A percentile compares a stretch with the other conserved stretches of the same genome.
phyloP scores from a whole-genome alignment of 2,888 invertebrate species.

The Petrolisthes cinctipes region DNA sequence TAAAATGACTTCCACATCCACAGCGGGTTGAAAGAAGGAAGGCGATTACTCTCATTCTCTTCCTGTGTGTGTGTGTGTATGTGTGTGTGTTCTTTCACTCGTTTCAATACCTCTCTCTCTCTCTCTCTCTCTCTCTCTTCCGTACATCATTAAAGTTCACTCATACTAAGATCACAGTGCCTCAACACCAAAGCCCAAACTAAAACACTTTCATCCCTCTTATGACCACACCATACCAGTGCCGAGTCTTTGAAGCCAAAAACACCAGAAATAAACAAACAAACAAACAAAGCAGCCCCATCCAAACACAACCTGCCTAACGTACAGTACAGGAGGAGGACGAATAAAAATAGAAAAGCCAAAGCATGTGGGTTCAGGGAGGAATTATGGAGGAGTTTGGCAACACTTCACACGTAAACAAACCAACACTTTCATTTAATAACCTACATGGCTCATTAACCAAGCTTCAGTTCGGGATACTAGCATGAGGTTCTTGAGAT shows the following conservation, averaged over 20 bases:
- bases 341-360: constrained; percentile 49
- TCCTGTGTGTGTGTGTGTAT: not conserved
- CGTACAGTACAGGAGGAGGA: constrained; percentile 33
- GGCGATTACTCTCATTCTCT: constrained; percentile 17
- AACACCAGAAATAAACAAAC: not conserved
- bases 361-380: constrained; percentile 53
- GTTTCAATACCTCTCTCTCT: not conserved
- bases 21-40: not conserved
- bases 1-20: constrained; percentile 13
- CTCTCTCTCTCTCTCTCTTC: constrained; percentile 30
- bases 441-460: no score
- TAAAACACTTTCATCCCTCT: not conserved
- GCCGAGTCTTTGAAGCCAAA: no score
- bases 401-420: constrained; percentile 45
- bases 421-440: not conserved
- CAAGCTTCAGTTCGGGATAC: no score
- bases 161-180: no score
- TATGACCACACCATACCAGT: no score
- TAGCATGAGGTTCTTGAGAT: no score
- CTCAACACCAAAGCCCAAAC: no score
- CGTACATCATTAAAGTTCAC: not conserved
- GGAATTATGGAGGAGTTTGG: constrained; percentile 35
- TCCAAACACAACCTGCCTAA: constrained; percentile 33
- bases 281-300: constrained; percentile 49
- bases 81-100: not conserved